Evolutionary conservation across 1,140 invertebrate genomes (phyloP).

Genomic region (Pantala flavescens): DNA sequence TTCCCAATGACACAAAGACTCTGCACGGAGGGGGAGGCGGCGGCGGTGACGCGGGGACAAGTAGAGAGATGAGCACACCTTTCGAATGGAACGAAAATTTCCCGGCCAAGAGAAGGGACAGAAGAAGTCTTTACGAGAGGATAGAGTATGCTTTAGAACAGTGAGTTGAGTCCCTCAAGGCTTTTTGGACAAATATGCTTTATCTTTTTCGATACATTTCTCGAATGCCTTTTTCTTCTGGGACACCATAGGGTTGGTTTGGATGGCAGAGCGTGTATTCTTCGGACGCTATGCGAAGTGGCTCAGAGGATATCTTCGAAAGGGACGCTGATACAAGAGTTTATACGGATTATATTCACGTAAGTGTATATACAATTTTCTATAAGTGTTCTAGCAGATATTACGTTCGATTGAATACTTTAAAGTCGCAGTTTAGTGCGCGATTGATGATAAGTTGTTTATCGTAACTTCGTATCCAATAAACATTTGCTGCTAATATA

Average conservation of each 20-base stretch:
- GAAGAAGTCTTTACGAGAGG: background rate
- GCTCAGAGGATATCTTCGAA: background rate
- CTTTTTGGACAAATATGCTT: no score
- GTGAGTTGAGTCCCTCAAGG: background rate
- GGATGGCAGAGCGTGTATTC: background rate
- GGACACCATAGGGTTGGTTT: background rate
- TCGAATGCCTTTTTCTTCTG: no score
- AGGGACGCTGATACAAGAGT: background rate
- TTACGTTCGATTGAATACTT: no score
- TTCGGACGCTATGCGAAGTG: background rate
- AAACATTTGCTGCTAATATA: no score
- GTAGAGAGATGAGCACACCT: background rate
- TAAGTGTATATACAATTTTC: background rate
- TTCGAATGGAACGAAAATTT: background rate
- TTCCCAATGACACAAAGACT: background rate
- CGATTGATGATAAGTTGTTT: no score
- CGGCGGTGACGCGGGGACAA: background rate
- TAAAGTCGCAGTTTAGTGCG: no score
- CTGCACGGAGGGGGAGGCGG: background rate
- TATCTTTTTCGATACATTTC: no score
- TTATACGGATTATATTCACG: background rate
- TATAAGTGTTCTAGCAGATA: no score
- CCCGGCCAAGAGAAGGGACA: background rate
- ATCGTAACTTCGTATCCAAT: no score
- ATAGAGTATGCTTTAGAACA: background rate